Percentiles rank a stretch among this genome's conserved stretches.
phyloP scores from a whole-genome alignment of 2,888 invertebrate species.

The Sesia apiformis region DNA sequence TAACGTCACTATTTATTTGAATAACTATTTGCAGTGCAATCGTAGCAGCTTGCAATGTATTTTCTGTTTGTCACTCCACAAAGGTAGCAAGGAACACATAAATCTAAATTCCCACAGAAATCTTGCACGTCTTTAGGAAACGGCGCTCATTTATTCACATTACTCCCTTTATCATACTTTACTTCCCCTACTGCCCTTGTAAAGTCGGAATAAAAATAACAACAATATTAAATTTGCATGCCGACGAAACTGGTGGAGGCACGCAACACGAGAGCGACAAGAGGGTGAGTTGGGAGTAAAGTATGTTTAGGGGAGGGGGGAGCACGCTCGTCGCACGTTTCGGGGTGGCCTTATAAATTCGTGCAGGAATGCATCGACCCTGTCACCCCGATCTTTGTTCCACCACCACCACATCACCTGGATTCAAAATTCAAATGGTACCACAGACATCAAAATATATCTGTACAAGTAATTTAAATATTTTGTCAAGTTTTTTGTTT shows the following conservation, averaged over 20 bases:
- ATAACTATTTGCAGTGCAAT: too few species aligned
- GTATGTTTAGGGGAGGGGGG: slow-evolving; percentile 12
- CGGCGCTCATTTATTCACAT: slow-evolving; percentile 21
- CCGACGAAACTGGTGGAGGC: slow-evolving; percentile 38
- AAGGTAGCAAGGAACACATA: background rate
- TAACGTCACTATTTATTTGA: too few species aligned
- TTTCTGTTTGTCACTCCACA: too few species aligned
- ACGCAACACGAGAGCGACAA: slow-evolving; percentile 23
- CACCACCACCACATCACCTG: background rate
- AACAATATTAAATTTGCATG: slow-evolving; percentile 68
- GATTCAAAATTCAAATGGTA: background rate
- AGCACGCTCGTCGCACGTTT: slow-evolving; percentile 32
- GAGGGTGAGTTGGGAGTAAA: background rate
- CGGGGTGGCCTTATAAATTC: slow-evolving; percentile 27
- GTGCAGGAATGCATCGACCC: slow-evolving; percentile 56
- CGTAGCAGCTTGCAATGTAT: too few species aligned
- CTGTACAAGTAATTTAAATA: too few species aligned
- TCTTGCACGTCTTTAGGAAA: slow-evolving; percentile 16
- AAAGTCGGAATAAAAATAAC: slow-evolving; percentile 61
- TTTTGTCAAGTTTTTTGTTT: too few species aligned
- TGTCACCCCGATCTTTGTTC: slow-evolving; percentile 7
- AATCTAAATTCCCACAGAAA: background rate
- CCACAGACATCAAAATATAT: background rate
- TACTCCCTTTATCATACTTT: slow-evolving; percentile 43
- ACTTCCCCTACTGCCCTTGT: slow-evolving; percentile 64